Conservation (phyloP, 1,140 invertebrate species). For the Pseudomyrmex pallidus region DNA sequence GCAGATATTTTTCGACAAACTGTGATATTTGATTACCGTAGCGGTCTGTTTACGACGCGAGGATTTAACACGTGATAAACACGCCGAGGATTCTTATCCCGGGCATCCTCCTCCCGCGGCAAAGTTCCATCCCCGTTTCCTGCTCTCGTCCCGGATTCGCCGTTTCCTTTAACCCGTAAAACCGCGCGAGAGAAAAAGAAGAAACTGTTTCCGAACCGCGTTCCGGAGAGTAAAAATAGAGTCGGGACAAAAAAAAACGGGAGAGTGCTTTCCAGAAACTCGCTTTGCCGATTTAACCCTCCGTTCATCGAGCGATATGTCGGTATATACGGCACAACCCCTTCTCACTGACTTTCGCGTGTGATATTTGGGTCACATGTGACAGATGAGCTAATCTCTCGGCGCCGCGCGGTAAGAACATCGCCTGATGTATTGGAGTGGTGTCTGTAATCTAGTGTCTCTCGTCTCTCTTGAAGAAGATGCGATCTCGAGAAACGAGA, state of each 20-base stretch:
- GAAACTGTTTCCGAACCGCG: slow-evolving; percentile 3
- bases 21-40: slow-evolving; percentile 44
- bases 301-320: neutral
- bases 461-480: neutral
- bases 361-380: slow-evolving; percentile 54
- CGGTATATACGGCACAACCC: slow-evolving; percentile 1
- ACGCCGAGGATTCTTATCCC: slow-evolving; percentile 42
- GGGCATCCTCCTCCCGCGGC: slow-evolving; percentile 6
- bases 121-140: slow-evolving; percentile 53
- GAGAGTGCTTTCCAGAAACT: slow-evolving; percentile 7
- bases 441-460: slow-evolving; percentile 23
- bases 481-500: slow-evolving; percentile 13
- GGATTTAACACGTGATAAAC: slow-evolving; percentile 62
- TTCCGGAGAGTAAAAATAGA: slow-evolving; percentile 52
- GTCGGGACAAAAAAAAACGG: slow-evolving; percentile 20
- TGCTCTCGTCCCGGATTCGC: slow-evolving; percentile 38
- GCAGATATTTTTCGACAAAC: slow-evolving; percentile 35
- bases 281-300: slow-evolving; percentile 27
- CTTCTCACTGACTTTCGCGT: slow-evolving; percentile 14
- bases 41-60: slow-evolving; percentile 46
- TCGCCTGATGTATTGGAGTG: slow-evolving; percentile 22
- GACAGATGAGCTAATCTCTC: slow-evolving; percentile 56
- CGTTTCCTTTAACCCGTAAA: slow-evolving; percentile 23
- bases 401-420: slow-evolving; percentile 16
- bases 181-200: slow-evolving; percentile 18